Evolutionary conservation across 2,797 vertebrate species (phyloP), one percentile per base, ranked within the genome.

Genomic region (Alfaro cultratus): DNA sequence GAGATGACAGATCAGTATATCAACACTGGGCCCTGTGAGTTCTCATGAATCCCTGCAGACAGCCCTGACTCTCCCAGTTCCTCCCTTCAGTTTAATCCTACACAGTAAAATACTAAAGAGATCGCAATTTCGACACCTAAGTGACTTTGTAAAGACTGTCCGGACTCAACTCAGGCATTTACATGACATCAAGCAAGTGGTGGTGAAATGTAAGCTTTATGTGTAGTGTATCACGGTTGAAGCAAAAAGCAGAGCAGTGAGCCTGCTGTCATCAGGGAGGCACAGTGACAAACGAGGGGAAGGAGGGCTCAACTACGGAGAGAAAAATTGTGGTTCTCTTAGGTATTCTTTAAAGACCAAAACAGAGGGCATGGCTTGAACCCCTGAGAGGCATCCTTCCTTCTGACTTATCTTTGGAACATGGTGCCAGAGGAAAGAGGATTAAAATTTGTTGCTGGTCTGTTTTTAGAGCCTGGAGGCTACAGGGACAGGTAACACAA

Each of bases 1-100:
- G 87, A 85, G 89, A 89, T 82, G 90, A 91, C 92, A 91, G 88
- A 83, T 88, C 84, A 4, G 89, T 91, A 91, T 90, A 92, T 94
- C 93, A 93, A 10, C 70, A 79, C 77, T 57, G 75, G 45, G 81
- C 83, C 15, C 84, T 82, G 82, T 70, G 80, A 82, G 83, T 79
- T 85, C 74, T 80, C 23, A 67, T 67, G 74, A 84, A 87, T 88
- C 90, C 85, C 80, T 39, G 74, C 46, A 78, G 84, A 86, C 74
- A 76, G 51, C 39, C 11, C 74, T 6, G 70, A 49, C 53, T 81
- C 72, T 67, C 34, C 55, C 39, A 4, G 74, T 78, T 71, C 57
- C 45, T 84, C 75, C 76, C 62, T 79, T 82, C 4, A 4, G 84
- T 80, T 81, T 71, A 73, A 85, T 84, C 73, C 78, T 75, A 12